These are phyloP conservation scores for Drosophila seguyi DNA, from an alignment of 1,140 invertebrate species.

Conservation along the genomic window DNA sequence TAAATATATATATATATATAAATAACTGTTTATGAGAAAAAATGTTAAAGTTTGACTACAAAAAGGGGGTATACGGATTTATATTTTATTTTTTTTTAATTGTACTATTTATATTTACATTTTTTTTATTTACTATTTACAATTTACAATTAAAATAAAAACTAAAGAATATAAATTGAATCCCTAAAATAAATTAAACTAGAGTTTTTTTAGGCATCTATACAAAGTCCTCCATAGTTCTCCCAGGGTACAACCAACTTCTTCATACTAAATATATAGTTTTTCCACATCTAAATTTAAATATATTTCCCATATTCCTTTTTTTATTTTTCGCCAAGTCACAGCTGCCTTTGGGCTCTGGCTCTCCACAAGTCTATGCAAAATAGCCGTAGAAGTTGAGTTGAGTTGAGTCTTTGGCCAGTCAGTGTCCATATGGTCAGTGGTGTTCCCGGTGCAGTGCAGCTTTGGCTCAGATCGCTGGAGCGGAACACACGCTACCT, in stretches of 20 bases:
- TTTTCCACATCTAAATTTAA: constrained; percentile 3
- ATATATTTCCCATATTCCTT: background rate
- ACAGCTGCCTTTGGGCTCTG: constrained; percentile 44
- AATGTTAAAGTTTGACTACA: no score
- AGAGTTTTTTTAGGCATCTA: background rate
- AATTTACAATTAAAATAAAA: no score
- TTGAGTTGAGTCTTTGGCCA: constrained; percentile 3
- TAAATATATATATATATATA: no score
- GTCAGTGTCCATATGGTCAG: constrained; percentile 36
- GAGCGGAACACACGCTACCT: constrained; percentile 63
- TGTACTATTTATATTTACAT: no score
- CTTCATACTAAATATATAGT: background rate
- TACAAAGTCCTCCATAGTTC: accelerated
- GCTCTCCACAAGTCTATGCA: constrained; percentile 41
- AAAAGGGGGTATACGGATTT: no score
- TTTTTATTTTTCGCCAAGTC: constrained; percentile 38
- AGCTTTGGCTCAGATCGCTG: constrained; percentile 11
- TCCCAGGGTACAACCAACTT: background rate
- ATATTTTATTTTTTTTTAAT: no score
- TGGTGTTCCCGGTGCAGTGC: constrained; percentile 11
- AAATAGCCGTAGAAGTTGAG: constrained; percentile 40
- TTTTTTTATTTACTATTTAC: no score
- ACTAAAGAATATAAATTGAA: no score
- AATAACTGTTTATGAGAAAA: no score
- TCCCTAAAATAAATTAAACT: background rate